These are phyloP conservation scores for Stictonetta naevosa DNA, from an alignment of 2,113 vertebrate species.

Conservation along the genomic window DNA sequence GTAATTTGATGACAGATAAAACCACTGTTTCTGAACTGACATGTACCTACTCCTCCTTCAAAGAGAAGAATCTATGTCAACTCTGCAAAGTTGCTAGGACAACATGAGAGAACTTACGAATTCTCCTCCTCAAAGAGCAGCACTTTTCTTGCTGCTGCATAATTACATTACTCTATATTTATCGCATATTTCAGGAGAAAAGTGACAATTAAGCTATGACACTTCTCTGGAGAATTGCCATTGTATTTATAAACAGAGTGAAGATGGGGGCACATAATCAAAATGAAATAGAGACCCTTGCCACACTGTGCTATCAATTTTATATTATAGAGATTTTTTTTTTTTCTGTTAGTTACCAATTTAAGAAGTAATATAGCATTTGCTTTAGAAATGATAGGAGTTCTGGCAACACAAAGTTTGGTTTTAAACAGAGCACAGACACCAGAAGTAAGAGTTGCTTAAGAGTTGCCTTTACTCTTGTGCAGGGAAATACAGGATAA, in stretches of 20 bases:
- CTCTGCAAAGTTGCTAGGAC: constrained; percentile 24
- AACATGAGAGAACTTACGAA: background rate
- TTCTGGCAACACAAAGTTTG: background rate
- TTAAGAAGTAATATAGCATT: background rate
- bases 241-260: background rate
- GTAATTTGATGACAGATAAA: background rate
- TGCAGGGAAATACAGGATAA: background rate
- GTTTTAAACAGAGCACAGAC: background rate
- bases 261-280: background rate
- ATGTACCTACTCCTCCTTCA: constrained; percentile 2
- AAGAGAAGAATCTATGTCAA: background rate
- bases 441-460: background rate
- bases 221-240: background rate
- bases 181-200: background rate
- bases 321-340: background rate
- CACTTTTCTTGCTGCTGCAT: background rate
- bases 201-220: constrained; percentile 5
- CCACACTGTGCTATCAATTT: background rate
- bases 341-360: background rate
- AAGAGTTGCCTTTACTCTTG: background rate
- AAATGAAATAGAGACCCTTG: background rate
- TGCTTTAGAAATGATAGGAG: background rate
- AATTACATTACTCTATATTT: constrained; percentile 35
- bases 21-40: constrained; percentile 1
- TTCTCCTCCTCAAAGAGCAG: background rate